A percentile compares a stretch with the other conserved stretches of the same genome.
Conservation (phyloP, 2,113 vertebrate species). For the Litocranius walleri region DNA sequence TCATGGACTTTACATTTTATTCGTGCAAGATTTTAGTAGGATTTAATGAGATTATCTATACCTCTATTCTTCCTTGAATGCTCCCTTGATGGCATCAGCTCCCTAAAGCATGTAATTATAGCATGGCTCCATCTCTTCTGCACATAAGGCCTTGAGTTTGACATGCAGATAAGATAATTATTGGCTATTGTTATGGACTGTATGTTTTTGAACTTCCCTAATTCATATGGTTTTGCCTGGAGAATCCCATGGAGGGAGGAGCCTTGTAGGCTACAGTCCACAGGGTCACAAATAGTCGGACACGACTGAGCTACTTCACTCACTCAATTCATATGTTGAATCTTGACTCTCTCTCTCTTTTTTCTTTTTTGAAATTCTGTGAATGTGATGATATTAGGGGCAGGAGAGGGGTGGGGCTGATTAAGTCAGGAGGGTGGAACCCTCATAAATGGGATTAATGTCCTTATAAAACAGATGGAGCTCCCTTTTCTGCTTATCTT, state of each 20-base stretch:
- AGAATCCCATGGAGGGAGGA: no score
- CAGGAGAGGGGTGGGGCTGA: neutral
- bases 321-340: neutral
- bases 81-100: neutral
- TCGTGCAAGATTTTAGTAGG: neutral
- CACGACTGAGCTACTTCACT: no score
- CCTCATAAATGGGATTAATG: neutral
- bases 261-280: no score
- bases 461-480: neutral
- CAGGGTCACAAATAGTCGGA: accelerated
- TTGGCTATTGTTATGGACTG: neutral
- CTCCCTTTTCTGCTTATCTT: neutral
- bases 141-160: no score
- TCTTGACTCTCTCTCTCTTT: neutral
- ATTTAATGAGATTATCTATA: neutral
- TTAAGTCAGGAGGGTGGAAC: neutral
- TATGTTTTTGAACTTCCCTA: neutral
- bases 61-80: neutral
- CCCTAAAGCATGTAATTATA: neutral
- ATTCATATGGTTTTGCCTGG: neutral
- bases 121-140: no score
- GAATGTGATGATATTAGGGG: neutral
- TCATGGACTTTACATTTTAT: neutral
- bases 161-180: neutral
- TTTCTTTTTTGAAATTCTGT: neutral